These are phyloP conservation scores for Melanostoma mellinum DNA, from an alignment of 2,888 invertebrate species.

Conservation along the genomic window DNA sequence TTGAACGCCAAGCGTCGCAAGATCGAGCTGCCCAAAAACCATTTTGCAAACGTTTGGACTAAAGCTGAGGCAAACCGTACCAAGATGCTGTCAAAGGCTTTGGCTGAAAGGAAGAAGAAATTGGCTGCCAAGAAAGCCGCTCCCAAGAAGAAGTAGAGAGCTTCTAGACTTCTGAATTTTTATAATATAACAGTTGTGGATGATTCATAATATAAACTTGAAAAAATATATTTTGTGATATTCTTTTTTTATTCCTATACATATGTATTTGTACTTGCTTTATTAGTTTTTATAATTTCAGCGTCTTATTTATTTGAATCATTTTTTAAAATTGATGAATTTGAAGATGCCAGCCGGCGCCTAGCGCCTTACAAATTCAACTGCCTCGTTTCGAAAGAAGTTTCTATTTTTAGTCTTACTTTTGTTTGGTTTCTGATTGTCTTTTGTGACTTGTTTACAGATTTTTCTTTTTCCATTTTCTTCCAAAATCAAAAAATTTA, in stretches of 20 bases:
- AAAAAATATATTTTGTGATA: constrained; percentile 64
- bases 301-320: neutral
- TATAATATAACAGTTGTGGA: constrained; percentile 60
- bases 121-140: constrained; percentile 77
- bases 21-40: constrained; percentile 80
- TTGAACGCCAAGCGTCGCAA: constrained; percentile 88
- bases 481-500: too few species aligned
- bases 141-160: constrained; percentile 75
- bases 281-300: constrained; percentile 13
- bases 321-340: too few species aligned
- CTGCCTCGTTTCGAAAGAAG: too few species aligned
- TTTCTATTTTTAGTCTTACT: too few species aligned
- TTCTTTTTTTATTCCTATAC: constrained; percentile 49
- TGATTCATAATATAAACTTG: constrained; percentile 67
- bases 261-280: neutral
- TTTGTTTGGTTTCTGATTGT: too few species aligned
- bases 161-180: constrained; percentile 62
- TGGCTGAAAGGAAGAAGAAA: constrained; percentile 80
- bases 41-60: constrained; percentile 80
- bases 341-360: too few species aligned
- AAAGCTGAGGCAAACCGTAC: constrained; percentile 80
- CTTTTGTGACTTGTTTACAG: too few species aligned
- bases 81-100: constrained; percentile 77
- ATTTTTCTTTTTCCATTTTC: too few species aligned
- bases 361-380: too few species aligned